phyloP scores from a whole-genome alignment of 2,797 vertebrate genomes.

The Epinephelus malabaricus region DNA sequence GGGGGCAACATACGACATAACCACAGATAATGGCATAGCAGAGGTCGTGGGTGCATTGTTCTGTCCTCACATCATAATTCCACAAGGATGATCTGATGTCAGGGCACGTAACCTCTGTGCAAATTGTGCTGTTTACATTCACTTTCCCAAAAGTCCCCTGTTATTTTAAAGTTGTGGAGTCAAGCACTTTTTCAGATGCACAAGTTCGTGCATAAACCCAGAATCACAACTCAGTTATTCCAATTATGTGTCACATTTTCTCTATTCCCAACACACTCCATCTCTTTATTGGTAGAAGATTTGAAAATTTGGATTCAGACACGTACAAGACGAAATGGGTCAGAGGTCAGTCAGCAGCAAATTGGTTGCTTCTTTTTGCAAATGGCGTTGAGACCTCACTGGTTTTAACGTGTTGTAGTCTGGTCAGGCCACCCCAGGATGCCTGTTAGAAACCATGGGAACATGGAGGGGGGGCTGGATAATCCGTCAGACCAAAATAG shows the following conservation, averaged over 20 bases:
- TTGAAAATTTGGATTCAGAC: conserved; percentile 24
- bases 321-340: conserved; percentile 24
- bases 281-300: conserved; percentile 2
- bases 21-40: neutral
- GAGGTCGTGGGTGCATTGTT: neutral
- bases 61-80: conserved; percentile 1
- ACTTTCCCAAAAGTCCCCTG: conserved; percentile 13
- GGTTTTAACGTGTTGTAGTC: conserved; percentile 68
- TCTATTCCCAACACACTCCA: neutral
- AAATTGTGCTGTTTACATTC: neutral
- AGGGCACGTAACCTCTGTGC: neutral
- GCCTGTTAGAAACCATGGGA: conserved; percentile 82
- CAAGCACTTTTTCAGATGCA: conserved; percentile 10
- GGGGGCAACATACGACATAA: conserved; percentile 13
- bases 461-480: conserved; percentile 54
- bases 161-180: conserved; percentile 19
- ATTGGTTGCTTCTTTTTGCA: conserved; percentile 58
- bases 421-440: conserved; percentile 67
- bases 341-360: conserved; percentile 49
- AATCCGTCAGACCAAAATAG: conserved; percentile 61
- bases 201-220: conserved; percentile 13
- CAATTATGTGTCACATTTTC: neutral
- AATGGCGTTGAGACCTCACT: conserved; percentile 56
- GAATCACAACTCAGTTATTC: neutral
- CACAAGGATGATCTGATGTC: conserved; percentile 16